Base-by-base conservation (phyloP, 30 jellyfish, hydroid and myxozoan species). In the Hydractinia symbiolongicarpus region DNA sequence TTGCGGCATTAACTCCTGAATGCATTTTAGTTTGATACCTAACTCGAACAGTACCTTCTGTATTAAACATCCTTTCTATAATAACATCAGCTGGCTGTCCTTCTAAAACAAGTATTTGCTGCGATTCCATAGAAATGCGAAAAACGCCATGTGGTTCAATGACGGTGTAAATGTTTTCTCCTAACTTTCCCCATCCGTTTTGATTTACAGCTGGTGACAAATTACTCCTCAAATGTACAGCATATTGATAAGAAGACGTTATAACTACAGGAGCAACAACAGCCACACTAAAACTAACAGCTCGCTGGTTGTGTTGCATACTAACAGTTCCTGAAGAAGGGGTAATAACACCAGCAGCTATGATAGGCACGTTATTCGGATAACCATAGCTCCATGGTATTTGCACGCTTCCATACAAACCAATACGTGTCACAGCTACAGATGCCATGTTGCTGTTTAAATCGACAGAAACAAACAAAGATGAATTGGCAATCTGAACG, bases 71-170 rank as follows among this genome's bases (percentile, higher is more conserved):
- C 30, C 99, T 82, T 16, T 85, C 79, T 6, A 93, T 77, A 11
- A 51, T 76, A 58, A 93, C 55, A 15, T 80, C 51, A 5, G 90
- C 96, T 89, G 86, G 79, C 73, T 71, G 76, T 15, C 98, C 98
- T 82, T 92, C 98, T 40, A 70, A 9, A 21, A 87, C 96, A 55
- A 90, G 53, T 6, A 85, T 51, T 14, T 77, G 30, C 67, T 72
- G 13, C 19, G 79, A 68, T 50, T 55, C 64, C 13, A 79, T 82
- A 5, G 91, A 77, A 53, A 92, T 82, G 69, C 84, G 94, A 5
- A 92, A 82, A 20, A 92, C 67, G 10, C 98, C 98, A 84, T 92
- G 98, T 10, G 95, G 95, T 51, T 92, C 98, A 10, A 88, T 86
- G 5, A 92, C 81, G 1, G 98, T 81, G 8, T 78, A 60, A 40